A percentile compares a stretch with the other conserved stretches of the same genome.
phyloP scores from a whole-genome alignment of 2,797 vertebrate genomes.

The Arvicola amphibius region DNA sequence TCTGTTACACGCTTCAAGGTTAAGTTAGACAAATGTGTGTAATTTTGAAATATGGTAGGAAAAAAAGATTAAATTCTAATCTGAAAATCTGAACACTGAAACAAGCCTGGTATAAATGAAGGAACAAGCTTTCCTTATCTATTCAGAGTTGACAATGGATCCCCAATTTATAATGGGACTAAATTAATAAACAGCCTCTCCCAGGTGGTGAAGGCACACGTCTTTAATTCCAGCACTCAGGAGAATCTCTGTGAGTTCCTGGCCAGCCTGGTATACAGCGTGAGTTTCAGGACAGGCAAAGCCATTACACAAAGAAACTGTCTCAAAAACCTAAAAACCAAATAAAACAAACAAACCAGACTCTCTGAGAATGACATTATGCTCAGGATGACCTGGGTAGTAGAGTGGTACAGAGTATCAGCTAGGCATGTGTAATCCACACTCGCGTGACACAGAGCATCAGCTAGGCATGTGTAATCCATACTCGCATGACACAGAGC shows the following conservation, averaged over 20 bases:
- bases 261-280: not conserved
- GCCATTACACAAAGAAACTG: not conserved
- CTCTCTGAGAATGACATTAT: not conserved
- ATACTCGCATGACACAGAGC: too few species aligned
- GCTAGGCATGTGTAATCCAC: too few species aligned
- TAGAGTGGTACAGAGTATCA: not conserved
- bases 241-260: not conserved
- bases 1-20: not conserved
- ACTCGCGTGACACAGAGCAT: too few species aligned
- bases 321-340: not conserved
- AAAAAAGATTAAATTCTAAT: slow-evolving; percentile 33
- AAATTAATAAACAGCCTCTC: not conserved
- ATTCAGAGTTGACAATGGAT: not conserved
- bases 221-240: not conserved
- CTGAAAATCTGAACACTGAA: slow-evolving; percentile 30
- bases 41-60: slow-evolving; percentile 9
- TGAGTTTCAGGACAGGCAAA: not conserved
- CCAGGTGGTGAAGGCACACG: not conserved
- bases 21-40: not conserved
- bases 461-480: too few species aligned
- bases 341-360: not conserved
- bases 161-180: not conserved
- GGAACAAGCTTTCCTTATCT: slow-evolving; percentile 25
- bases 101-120: not conserved
- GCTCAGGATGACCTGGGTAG: not conserved